phyloP scores from a whole-genome alignment of 2,113 vertebrate species.

The Laterallus jamaicensis region DNA sequence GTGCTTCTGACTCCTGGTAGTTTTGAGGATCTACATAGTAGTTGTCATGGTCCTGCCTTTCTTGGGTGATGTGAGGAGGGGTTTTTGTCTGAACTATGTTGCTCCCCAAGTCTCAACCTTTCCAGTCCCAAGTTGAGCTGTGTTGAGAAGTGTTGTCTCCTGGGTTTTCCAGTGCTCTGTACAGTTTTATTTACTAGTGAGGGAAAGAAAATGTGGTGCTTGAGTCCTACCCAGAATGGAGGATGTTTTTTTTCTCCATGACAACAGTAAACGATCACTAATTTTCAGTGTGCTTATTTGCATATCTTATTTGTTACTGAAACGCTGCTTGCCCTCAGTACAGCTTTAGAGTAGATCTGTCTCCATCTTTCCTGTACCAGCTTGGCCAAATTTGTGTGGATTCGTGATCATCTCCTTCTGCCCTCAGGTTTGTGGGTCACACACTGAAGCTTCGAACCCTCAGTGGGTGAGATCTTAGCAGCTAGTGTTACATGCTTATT shows the following conservation, averaged over 20 bases:
- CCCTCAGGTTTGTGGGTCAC: background rate
- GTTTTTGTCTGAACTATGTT: background rate
- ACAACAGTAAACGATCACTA: constrained; percentile 18
- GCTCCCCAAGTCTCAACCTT: background rate
- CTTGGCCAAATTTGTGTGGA: background rate
- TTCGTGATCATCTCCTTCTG: background rate
- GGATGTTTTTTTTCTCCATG: constrained; percentile 6
- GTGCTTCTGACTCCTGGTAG: background rate
- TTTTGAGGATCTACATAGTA: background rate
- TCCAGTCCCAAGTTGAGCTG: background rate
- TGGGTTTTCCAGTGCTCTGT: background rate
- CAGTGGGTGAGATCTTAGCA: background rate
- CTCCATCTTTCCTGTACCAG: background rate
- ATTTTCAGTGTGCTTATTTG: constrained; percentile 30
- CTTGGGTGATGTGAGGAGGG: background rate
- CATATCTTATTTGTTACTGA: constrained; percentile 49
- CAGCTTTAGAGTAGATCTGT: background rate
- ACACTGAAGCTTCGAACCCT: background rate
- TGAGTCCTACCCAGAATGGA: background rate
- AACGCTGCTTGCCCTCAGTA: background rate
- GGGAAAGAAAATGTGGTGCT: background rate
- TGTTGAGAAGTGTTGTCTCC: background rate
- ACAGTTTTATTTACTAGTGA: background rate
- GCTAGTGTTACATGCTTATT: fast-evolving
- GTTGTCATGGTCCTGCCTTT: background rate